phyloP scores from a whole-genome alignment of 2,888 invertebrate species.

The Pristionchus maxplancki region DNA sequence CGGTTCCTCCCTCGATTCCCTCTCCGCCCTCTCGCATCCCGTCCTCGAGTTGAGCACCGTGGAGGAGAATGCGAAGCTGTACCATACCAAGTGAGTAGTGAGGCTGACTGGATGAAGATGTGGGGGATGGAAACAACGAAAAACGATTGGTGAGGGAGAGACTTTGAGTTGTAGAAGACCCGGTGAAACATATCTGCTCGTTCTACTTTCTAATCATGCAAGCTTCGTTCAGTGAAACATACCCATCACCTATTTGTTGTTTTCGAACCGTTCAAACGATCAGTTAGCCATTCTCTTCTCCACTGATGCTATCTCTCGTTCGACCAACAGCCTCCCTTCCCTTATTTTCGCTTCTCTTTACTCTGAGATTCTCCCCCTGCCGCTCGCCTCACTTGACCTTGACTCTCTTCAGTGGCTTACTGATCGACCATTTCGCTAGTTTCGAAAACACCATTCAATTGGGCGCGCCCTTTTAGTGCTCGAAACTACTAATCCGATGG shows the following conservation, averaged over 20 bases:
- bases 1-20: conserved; percentile 65
- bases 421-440: neutral
- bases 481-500: neutral
- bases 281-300: neutral
- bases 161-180: too few species aligned
- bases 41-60: conserved; percentile 56
- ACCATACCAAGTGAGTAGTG: conserved; percentile 59
- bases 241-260: too few species aligned
- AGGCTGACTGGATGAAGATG: too few species aligned
- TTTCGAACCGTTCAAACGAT: too few species aligned
- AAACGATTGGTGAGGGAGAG: too few species aligned
- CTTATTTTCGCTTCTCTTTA: neutral
- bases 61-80: conserved; percentile 62
- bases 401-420: conserved; percentile 17
- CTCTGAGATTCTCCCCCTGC: neutral
- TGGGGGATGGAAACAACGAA: too few species aligned
- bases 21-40: conserved; percentile 62
- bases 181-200: too few species aligned
- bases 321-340: neutral
- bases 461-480: neutral
- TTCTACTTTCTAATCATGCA: too few species aligned
- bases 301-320: conserved; percentile 3
- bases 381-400: neutral
- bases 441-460: neutral
- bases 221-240: too few species aligned